Conservation (phyloP, 2,113 vertebrate genomes). For the Brienomyrus brachyistius region DNA sequence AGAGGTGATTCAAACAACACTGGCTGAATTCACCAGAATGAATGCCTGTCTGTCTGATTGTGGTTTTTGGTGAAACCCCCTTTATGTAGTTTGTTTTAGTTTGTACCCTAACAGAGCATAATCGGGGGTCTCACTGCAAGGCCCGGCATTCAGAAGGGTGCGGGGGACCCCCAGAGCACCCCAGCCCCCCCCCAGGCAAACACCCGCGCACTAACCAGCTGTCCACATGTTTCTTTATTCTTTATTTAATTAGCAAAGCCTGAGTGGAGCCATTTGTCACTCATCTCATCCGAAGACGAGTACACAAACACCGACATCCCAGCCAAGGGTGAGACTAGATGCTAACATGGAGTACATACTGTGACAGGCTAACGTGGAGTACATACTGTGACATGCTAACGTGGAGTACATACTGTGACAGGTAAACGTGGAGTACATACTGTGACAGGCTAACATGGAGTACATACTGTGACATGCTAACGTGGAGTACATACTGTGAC, state of each 20-base stretch:
- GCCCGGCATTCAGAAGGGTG: not conserved
- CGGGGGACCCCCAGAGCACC: not conserved
- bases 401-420: not conserved
- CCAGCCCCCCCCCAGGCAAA: not conserved
- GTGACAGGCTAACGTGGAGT: not conserved
- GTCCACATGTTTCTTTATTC: not conserved
- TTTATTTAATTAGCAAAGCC: not conserved
- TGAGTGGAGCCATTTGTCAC: not conserved
- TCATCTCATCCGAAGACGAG: not conserved
- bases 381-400: not conserved
- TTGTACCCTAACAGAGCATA: not conserved
- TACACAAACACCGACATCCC: not conserved
- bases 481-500: not conserved
- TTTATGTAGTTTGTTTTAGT: not conserved
- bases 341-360: not conserved
- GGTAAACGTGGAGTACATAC: too few species aligned
- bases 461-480: not conserved
- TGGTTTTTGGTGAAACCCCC: not conserved
- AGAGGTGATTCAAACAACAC: not conserved
- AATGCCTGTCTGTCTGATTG: not conserved
- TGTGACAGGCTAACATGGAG: accelerated
- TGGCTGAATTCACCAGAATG: not conserved
- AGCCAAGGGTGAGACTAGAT: not conserved
- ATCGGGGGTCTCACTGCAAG: not conserved
- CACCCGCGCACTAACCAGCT: not conserved